Evolutionary conservation across 2,888 invertebrate species (phyloP).

Genomic region (Dasysyrphus albostriatus): DNA sequence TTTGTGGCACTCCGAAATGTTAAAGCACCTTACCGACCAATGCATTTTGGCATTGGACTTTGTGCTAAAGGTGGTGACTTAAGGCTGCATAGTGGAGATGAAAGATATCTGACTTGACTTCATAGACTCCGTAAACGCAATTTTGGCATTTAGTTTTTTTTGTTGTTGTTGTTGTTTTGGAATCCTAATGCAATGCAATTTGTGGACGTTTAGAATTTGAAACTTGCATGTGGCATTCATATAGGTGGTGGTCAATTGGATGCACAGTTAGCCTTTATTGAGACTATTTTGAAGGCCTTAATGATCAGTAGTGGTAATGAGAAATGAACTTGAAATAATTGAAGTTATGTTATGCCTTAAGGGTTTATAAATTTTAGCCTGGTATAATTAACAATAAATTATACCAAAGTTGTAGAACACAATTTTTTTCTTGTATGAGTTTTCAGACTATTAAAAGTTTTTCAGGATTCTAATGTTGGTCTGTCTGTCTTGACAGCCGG

Average conservation of each 20-base stretch:
- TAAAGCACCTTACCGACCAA: slow-evolving; percentile 42
- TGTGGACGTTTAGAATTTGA: slow-evolving; percentile 64
- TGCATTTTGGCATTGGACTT: slow-evolving; percentile 61
- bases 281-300: not conserved
- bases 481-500: too few species aligned
- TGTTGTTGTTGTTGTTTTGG: slow-evolving; percentile 1
- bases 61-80: slow-evolving; percentile 44
- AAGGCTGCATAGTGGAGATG: slow-evolving; percentile 50
- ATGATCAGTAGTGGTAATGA: too few species aligned
- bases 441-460: too few species aligned
- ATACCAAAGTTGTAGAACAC: too few species aligned
- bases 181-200: slow-evolving; percentile 65
- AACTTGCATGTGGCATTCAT: not conserved
- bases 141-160: slow-evolving; percentile 25
- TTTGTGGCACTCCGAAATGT: slow-evolving; percentile 46
- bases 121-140: slow-evolving; percentile 16
- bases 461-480: too few species aligned
- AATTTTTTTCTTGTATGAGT: too few species aligned
- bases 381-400: too few species aligned
- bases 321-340: too few species aligned
- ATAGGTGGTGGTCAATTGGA: not conserved
- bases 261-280: not conserved
- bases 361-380: too few species aligned
- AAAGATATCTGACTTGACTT: slow-evolving; percentile 35
- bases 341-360: too few species aligned